Evolutionary conservation across 2,797 vertebrate species (phyloP).

Genomic region (Eidolon dupreanum): DNA sequence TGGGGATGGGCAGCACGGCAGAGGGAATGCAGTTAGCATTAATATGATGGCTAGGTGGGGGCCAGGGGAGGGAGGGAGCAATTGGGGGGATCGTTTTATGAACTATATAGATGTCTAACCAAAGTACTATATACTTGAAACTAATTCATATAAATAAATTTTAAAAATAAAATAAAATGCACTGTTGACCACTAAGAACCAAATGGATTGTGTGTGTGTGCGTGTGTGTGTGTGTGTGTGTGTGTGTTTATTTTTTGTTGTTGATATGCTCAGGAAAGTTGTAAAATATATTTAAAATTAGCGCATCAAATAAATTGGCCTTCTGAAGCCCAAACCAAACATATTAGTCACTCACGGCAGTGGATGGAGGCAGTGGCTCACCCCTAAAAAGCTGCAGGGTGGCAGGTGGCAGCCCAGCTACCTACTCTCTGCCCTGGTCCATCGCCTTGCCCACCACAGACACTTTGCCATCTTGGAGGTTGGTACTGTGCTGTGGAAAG

Average conservation of each 20-base stretch:
- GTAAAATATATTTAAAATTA: constrained; percentile 41
- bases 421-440: not conserved
- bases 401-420: not conserved
- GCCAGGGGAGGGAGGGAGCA: no score
- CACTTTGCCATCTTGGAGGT: not conserved
- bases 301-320: not conserved
- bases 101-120: no score
- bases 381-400: not conserved
- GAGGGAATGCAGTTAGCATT: no score
- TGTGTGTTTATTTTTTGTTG: not conserved
- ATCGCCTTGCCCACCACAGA: not conserved
- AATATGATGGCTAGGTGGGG: no score
- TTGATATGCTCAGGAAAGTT: not conserved
- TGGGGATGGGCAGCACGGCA: no score
- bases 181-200: not conserved
- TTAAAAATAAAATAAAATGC: not conserved
- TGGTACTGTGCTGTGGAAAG: not conserved
- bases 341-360: not conserved
- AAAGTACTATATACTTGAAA: no score
- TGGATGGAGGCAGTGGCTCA: not conserved
- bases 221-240: no score
- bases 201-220: not conserved
- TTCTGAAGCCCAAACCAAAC: not conserved
- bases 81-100: no score
- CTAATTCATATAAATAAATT: no score